Evolutionary conservation across 2,888 invertebrate genomes (phyloP).

Genomic region (Thyatira batis): DNA sequence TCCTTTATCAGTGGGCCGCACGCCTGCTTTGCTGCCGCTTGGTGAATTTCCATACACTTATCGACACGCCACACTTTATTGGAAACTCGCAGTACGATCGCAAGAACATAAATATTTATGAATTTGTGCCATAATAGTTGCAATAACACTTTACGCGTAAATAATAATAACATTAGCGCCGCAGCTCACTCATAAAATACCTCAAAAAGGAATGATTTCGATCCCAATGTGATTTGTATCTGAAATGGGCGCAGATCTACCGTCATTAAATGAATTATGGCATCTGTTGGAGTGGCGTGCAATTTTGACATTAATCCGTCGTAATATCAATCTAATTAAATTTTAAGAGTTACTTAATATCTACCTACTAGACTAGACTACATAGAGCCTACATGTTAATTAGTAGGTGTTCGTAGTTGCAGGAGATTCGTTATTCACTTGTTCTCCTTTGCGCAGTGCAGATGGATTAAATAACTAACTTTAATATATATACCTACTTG

Average conservation of each 20-base stretch:
- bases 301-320: too few species aligned
- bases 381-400: slow-evolving; percentile 29
- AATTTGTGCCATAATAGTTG: slow-evolving; percentile 21
- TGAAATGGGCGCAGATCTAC: too few species aligned
- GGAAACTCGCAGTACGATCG: slow-evolving; percentile 38
- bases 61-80: slow-evolving; percentile 52
- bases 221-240: not conserved
- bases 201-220: not conserved
- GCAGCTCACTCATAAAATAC: not conserved
- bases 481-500: slow-evolving; percentile 30
- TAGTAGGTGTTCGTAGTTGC: slow-evolving; percentile 13
- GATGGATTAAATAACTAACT: slow-evolving; percentile 29
- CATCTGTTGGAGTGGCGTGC: too few species aligned
- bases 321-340: not conserved
- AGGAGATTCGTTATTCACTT: slow-evolving; percentile 32
- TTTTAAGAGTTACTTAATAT: too few species aligned
- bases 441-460: slow-evolving; percentile 13
- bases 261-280: too few species aligned
- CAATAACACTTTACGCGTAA: slow-evolving; percentile 5
- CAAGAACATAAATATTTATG: slow-evolving; percentile 48
- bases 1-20: slow-evolving; percentile 64
- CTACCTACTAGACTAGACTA: too few species aligned
- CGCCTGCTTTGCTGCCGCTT: slow-evolving; percentile 47
- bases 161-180: not conserved
- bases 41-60: slow-evolving; percentile 64